A percentile compares a stretch with the other conserved stretches of the same genome.
phyloP scores from a whole-genome alignment of 2,888 invertebrate species.

The Machimus rusticus region DNA sequence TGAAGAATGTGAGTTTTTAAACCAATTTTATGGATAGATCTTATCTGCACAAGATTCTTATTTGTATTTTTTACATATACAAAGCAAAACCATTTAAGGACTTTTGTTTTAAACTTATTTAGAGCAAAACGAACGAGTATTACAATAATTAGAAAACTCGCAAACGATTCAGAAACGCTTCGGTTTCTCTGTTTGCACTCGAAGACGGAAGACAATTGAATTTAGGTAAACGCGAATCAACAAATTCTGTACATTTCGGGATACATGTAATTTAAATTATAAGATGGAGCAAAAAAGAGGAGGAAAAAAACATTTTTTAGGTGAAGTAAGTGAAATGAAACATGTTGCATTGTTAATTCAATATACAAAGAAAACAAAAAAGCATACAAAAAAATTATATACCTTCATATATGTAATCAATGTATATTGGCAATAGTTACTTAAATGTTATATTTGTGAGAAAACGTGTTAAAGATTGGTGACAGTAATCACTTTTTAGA shows the following conservation, averaged over 20 bases:
- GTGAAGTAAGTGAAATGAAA: constrained; percentile 14
- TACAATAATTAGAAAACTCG: not conserved
- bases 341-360: constrained; percentile 30
- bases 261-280: not conserved
- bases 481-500: constrained; percentile 4
- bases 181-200: not conserved
- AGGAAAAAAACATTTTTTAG: not conserved
- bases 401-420: constrained; percentile 40
- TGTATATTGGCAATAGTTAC: constrained; percentile 50
- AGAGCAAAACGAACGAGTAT: constrained; percentile 25
- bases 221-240: constrained; percentile 24
- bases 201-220: constrained; percentile 23
- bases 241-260: not conserved
- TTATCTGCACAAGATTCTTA: constrained; percentile 42
- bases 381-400: constrained; percentile 8
- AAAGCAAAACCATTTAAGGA: not conserved
- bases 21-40: constrained; percentile 43
- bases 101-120: not conserved
- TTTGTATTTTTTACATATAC: constrained; percentile 28
- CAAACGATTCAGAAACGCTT: not conserved
- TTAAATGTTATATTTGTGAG: constrained; percentile 49
- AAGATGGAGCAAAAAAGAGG: not conserved
- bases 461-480: constrained; percentile 33
- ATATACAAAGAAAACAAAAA: constrained; percentile 25
- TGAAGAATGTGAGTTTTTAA: constrained; percentile 9